A percentile compares a stretch with the other conserved stretches of the same genome.
Conservation (phyloP, 2,113 vertebrate genomes). For the Percina caprodes region DNA sequence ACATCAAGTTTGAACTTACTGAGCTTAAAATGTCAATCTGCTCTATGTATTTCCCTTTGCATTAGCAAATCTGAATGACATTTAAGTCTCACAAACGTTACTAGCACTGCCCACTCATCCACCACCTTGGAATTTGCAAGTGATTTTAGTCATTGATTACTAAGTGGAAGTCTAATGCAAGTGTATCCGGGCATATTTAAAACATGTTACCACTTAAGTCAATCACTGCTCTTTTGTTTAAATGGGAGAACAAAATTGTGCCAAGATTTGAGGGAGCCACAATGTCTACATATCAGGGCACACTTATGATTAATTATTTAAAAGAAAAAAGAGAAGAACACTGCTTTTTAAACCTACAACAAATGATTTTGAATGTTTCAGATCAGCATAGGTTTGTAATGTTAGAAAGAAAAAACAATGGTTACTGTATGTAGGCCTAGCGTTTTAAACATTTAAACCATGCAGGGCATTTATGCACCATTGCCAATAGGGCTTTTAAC, state of each 20-base stretch:
- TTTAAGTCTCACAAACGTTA: slow-evolving; percentile 83
- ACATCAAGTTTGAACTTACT: slow-evolving; percentile 85
- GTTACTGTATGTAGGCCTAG: slow-evolving; percentile 15
- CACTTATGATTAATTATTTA: slow-evolving; percentile 41
- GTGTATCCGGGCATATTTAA: slow-evolving; percentile 65
- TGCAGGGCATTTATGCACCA: slow-evolving; percentile 87
- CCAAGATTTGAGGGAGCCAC: slow-evolving; percentile 31
- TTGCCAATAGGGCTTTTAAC: slow-evolving; percentile 93
- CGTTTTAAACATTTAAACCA: slow-evolving; percentile 78
- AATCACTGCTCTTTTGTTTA: slow-evolving; percentile 64
- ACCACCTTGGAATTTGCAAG: slow-evolving; percentile 74
- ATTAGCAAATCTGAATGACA: slow-evolving; percentile 86
- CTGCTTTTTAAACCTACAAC: slow-evolving; percentile 4
- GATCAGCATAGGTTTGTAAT: slow-evolving; percentile 25
- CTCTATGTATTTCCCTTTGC: slow-evolving; percentile 82
- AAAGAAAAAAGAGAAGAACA: slow-evolving; percentile 16
- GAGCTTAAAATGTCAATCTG: slow-evolving; percentile 78
- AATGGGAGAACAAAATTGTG: slow-evolving; percentile 53
- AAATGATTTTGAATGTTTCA: slow-evolving; percentile 23
- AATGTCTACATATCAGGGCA: slow-evolving; percentile 31
- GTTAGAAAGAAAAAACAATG: slow-evolving; percentile 27
- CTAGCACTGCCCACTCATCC: slow-evolving; percentile 81
- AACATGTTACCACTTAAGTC: slow-evolving; percentile 60
- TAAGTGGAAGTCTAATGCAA: slow-evolving; percentile 67
- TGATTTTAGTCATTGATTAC: slow-evolving; percentile 83